A percentile compares a stretch with the other conserved stretches of the same genome.
Conservation (phyloP, 2,888 invertebrate species). For the Diaperis boleti region DNA sequence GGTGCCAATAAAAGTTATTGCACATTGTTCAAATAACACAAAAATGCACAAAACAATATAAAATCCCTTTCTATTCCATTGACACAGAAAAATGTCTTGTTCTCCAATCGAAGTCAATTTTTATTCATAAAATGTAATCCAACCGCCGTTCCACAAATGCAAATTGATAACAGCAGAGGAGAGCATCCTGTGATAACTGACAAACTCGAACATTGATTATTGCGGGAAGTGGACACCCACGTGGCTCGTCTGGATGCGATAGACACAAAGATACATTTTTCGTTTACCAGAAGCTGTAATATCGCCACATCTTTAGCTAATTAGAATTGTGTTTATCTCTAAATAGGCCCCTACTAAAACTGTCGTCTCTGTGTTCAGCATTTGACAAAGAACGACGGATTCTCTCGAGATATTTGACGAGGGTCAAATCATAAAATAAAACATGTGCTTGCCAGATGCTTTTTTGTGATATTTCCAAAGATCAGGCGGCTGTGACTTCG, state of each 20-base stretch:
- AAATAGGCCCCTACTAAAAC: too few species aligned
- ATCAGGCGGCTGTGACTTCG: slow-evolving; percentile 18
- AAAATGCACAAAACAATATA: too few species aligned
- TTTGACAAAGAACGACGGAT: slow-evolving; percentile 13
- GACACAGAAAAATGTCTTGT: too few species aligned
- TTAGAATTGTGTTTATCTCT: too few species aligned
- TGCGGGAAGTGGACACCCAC: slow-evolving; percentile 47
- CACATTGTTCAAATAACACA: too few species aligned
- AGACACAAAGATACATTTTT: slow-evolving; percentile 14
- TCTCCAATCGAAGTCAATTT: too few species aligned
- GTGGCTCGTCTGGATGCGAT: slow-evolving; percentile 28
- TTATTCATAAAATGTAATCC: too few species aligned
- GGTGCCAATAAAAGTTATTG: too few species aligned
- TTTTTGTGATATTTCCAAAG: slow-evolving; percentile 30
- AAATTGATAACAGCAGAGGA: slow-evolving; percentile 1
- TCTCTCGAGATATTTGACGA: slow-evolving; percentile 17
- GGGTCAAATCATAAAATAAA: slow-evolving; percentile 33
- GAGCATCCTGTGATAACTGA: slow-evolving; percentile 47
- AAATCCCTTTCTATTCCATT: too few species aligned
- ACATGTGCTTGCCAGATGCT: slow-evolving; percentile 43
- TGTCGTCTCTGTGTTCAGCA: too few species aligned
- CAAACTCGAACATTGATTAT: slow-evolving; percentile 41
- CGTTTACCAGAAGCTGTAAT: neutral
- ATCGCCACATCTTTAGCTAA: too few species aligned
- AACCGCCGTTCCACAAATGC: neutral